Percentiles rank a stretch among this genome's conserved stretches.
Conservation (phyloP, 2,888 invertebrate species). For the Patella ulyssiponensis region DNA sequence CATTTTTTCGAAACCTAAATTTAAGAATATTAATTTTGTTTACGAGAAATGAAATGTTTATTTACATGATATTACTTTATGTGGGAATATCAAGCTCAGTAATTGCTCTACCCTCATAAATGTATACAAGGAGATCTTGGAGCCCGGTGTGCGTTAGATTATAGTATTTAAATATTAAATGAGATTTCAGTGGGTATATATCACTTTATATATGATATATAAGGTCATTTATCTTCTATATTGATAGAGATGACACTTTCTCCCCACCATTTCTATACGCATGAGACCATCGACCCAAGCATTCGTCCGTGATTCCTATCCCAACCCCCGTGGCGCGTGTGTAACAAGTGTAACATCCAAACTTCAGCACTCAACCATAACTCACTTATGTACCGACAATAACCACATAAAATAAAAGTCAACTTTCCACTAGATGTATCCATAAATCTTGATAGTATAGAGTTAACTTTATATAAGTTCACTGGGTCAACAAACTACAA, state of each 20-base stretch:
- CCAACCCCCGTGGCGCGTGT: background rate
- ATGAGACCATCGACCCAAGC: background rate
- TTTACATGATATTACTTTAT: no score
- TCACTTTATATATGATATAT: background rate
- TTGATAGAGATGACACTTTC: slow-evolving; percentile 11
- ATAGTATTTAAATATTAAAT: slow-evolving; percentile 2
- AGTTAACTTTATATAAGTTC: no score
- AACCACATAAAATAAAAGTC: no score
- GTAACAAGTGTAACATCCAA: background rate
- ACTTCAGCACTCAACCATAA: background rate
- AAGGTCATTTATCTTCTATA: background rate
- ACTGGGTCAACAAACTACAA: no score
- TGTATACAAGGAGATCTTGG: no score
- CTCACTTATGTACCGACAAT: background rate
- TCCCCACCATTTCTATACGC: background rate
- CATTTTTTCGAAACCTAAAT: no score
- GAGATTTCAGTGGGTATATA: background rate
- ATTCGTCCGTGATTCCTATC: slow-evolving; percentile 5
- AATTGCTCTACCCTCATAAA: no score
- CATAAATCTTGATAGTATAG: no score
- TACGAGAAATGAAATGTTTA: no score
- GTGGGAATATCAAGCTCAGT: no score
- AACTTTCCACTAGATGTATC: no score
- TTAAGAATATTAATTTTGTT: no score
- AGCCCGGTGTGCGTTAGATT: background rate